Conservation (phyloP, 2,113 vertebrate species). For the Hydrolagus affinis region DNA sequence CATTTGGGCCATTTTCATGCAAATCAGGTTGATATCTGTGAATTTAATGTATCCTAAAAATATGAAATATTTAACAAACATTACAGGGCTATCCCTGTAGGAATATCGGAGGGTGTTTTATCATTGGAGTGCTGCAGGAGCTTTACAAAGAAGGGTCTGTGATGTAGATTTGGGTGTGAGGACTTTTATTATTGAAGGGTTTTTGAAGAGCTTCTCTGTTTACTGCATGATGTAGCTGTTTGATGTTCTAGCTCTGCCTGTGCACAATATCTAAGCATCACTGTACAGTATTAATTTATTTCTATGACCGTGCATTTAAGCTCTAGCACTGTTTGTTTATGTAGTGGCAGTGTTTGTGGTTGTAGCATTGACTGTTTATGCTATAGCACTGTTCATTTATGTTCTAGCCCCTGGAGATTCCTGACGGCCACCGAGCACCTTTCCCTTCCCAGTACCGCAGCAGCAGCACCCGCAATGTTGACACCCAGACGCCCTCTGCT, state of each 20-base stretch:
- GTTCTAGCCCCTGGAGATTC: constrained; percentile 71
- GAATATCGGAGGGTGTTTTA: not conserved
- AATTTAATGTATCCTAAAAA: not conserved
- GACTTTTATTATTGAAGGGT: too few relatives aligned
- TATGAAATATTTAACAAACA: not conserved
- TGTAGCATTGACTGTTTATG: not conserved
- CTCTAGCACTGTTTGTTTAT: not conserved
- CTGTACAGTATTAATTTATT: too few relatives aligned
- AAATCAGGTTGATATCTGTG: not conserved
- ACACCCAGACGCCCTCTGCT: constrained; percentile 83
- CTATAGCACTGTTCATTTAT: constrained; percentile 38
- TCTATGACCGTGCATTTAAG: too few relatives aligned
- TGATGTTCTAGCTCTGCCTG: too few relatives aligned
- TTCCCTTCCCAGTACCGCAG: constrained; percentile 75
- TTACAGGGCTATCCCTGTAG: not conserved
- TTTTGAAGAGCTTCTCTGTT: too few relatives aligned
- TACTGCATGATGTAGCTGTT: not conserved
- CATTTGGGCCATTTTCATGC: not conserved
- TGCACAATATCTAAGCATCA: not conserved
- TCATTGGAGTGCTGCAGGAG: too few relatives aligned
- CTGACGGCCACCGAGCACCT: constrained; percentile 77
- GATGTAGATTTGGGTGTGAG: too few relatives aligned
- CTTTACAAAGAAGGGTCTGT: too few relatives aligned
- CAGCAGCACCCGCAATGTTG: constrained; percentile 74
- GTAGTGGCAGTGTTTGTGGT: not conserved